Base-by-base conservation (phyloP, 1,140 invertebrate species). In the Piezodorus guildinii region DNA sequence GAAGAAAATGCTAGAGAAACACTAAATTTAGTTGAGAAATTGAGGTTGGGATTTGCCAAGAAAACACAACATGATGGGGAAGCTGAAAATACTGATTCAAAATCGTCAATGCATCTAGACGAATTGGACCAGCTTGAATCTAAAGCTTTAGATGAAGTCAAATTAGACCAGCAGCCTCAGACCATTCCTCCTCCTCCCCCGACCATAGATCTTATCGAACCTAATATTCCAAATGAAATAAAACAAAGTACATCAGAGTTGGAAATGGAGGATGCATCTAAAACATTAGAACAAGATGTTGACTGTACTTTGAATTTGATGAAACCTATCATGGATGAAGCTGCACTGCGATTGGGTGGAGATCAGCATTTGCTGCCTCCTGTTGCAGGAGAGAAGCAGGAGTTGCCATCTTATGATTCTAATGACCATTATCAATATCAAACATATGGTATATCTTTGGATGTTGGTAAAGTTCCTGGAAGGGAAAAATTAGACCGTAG, bases 1-100 rank as follows among this genome's bases (percentile, higher is more conserved):
- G 87, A 85, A 66, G 83, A 85, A 64, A 84, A 79, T 69, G 85
- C 85, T 0, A 75, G 84, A 49, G 88, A 88, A 75, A 90, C 88
- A 0, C 73, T 87, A 27, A 84, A 88, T 75, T 73, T 91, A 17
- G 86, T 91, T 10, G 86, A 89, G 67, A 87, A 89, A 72, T 73
- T 90, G 16, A 75, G 87, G 61, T 80, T 87, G 77, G 52, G 52
- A 25, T 73, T 84, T 66, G 81, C 80, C 15, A 83, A 82, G 67
- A 85, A 85, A 71, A 81, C 81, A 44, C 56, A 60, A 46, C 60
- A 58, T 16, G 65, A 66, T 44, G 62, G 43, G 12, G 30, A 62
- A 46, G 59, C 23, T 14, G 61, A 62, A 27, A 34, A 39, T 23
- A 56, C 46, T 39, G 67, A 66, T 44, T 45, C 30, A 39, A 52